Conservation (phyloP, 2,113 vertebrate species). For the Eclectus roratus region DNA sequence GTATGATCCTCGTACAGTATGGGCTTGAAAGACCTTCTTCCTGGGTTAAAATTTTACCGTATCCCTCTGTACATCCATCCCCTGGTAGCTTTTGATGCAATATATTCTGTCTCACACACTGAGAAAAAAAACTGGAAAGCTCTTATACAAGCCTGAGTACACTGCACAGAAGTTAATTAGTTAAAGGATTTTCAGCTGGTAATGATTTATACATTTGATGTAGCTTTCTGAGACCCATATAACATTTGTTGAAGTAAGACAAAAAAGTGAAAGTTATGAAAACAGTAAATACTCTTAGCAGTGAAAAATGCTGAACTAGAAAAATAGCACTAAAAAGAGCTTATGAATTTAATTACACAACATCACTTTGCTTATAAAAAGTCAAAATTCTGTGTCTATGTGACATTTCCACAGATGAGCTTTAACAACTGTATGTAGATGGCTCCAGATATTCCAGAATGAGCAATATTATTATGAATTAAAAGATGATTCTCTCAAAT, state of each 20-base stretch:
- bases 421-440: neutral
- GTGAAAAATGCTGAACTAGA: neutral
- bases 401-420: neutral
- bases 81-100: neutral
- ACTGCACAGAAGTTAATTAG: neutral
- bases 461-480: neutral
- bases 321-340: neutral
- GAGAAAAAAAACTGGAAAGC: neutral
- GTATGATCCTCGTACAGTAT: too few relatives aligned
- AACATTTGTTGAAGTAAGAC: neutral
- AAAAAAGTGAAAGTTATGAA: neutral
- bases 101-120: neutral
- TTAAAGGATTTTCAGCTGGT: neutral
- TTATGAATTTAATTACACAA: neutral
- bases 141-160: neutral
- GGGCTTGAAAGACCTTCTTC: neutral
- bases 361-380: neutral
- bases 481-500: neutral
- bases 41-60: neutral
- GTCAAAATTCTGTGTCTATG: neutral
- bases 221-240: neutral
- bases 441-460: neutral
- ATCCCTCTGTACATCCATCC: neutral
- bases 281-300: neutral
- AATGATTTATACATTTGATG: neutral